Conservation (phyloP, 2,113 vertebrate genomes). For the Regulus satrapa region DNA sequence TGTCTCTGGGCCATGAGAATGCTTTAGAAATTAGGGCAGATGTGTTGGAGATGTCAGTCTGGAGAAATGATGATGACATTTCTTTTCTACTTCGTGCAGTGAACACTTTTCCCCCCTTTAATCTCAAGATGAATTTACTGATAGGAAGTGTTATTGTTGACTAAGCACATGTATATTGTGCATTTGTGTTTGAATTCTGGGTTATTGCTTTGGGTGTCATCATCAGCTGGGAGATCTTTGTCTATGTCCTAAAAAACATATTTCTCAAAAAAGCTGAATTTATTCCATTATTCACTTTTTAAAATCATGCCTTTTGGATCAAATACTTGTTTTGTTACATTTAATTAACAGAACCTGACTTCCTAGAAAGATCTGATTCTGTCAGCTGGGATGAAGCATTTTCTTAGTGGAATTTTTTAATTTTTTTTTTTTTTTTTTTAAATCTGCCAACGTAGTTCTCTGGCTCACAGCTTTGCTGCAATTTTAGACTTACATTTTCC, state of each 20-base stretch:
- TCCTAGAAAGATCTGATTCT: conserved; percentile 33
- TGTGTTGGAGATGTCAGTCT: not conserved
- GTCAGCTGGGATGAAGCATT: not conserved
- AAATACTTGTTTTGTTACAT: not conserved
- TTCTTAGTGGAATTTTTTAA: too few species aligned
- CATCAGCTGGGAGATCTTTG: not conserved
- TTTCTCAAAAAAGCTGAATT: not conserved
- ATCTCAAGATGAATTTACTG: not conserved
- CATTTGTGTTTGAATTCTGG: not conserved
- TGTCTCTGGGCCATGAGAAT: not conserved
- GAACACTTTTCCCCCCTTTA: not conserved
- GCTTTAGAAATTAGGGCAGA: not conserved
- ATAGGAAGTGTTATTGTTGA: not conserved
- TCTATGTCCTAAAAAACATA: not conserved
- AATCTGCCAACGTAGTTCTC: conserved; percentile 38
- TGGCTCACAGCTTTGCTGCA: conserved; percentile 44
- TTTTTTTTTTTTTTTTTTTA: too few species aligned
- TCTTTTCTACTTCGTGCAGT: not conserved
- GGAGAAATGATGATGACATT: not conserved
- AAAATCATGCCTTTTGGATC: not conserved
- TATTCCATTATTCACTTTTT: not conserved
- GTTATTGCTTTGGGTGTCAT: not conserved
- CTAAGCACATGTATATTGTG: not conserved
- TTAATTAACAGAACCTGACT: not conserved
- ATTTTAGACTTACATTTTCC: conserved; percentile 24